Conservation (phyloP, 2,113 vertebrate species). For the Pristiophorus japonicus region DNA sequence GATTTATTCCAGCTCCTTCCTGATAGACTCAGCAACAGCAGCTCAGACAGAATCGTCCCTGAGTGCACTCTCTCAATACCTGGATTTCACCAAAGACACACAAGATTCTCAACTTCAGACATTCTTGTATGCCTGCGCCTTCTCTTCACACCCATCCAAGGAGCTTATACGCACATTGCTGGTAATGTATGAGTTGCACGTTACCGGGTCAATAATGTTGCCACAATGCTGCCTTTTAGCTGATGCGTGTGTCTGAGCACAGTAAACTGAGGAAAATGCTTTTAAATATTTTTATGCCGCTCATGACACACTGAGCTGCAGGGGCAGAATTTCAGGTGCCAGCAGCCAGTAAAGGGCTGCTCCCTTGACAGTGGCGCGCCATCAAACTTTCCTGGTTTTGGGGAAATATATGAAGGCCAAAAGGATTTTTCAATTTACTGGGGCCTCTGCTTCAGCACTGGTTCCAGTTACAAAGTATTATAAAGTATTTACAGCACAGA, state of each 20-base stretch:
- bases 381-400: background rate
- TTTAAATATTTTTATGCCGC: background rate
- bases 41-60: conserved; percentile 46
- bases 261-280: too few relatives aligned
- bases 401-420: background rate
- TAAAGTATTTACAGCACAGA: background rate
- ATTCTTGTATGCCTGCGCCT: conserved; percentile 50
- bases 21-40: conserved; percentile 47
- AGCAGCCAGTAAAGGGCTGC: background rate
- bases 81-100: conserved; percentile 50
- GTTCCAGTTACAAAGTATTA: background rate
- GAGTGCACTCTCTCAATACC: conserved; percentile 48
- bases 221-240: background rate
- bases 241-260: background rate
- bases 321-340: background rate
- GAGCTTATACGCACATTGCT: conserved; percentile 50
- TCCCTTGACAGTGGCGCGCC: background rate
- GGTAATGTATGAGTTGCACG: conserved; percentile 45
- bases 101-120: conserved; percentile 45
- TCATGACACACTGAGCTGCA: background rate
- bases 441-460: background rate
- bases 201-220: background rate
- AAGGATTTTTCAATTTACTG: background rate
- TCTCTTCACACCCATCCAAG: conserved; percentile 51
- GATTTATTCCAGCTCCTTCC: conserved; percentile 47